Percentiles rank a stretch among this genome's conserved stretches.
Conservation (phyloP, 2,113 vertebrate genomes). For the Mirounga angustirostris region DNA sequence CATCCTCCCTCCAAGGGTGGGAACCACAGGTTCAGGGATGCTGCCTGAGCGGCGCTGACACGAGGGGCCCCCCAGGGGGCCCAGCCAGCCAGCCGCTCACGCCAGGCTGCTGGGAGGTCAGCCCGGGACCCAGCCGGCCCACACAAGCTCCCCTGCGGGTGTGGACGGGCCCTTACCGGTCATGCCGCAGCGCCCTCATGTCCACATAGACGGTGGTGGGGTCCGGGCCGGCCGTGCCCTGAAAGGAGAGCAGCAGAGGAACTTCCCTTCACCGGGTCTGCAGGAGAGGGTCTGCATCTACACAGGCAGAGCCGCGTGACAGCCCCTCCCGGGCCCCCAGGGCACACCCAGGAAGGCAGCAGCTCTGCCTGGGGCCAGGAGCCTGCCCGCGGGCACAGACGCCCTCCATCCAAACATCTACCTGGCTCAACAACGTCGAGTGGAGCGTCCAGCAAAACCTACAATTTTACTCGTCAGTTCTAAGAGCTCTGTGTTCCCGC, state of each 20-base stretch:
- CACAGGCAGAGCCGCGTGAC: neutral
- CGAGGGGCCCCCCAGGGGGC: rapidly evolving
- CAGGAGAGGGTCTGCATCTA: neutral
- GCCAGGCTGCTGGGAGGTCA: neutral
- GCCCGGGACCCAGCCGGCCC: too few relatives aligned
- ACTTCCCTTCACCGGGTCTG: rapidly evolving
- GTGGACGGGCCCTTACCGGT: conserved; percentile 88
- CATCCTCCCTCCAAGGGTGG: neutral
- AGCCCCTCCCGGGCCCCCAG: neutral
- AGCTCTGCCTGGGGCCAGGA: neutral
- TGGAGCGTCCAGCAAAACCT: neutral
- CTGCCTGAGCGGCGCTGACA: neutral
- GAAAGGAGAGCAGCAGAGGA: conserved; percentile 69
- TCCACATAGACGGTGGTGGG: conserved; percentile 98
- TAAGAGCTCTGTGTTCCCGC: too few relatives aligned
- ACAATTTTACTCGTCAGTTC: neutral
- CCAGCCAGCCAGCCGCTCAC: neutral
- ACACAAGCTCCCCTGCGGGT: neutral
- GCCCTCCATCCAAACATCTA: neutral
- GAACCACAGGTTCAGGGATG: neutral
- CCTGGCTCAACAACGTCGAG: neutral
- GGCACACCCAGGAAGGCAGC: neutral
- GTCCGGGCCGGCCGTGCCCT: conserved; percentile 98
- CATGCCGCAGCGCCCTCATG: conserved; percentile 96
- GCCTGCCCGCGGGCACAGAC: neutral